Base-by-base conservation (phyloP, 64 coral and sea anemone species). In the Trachythela sp. region DNA sequence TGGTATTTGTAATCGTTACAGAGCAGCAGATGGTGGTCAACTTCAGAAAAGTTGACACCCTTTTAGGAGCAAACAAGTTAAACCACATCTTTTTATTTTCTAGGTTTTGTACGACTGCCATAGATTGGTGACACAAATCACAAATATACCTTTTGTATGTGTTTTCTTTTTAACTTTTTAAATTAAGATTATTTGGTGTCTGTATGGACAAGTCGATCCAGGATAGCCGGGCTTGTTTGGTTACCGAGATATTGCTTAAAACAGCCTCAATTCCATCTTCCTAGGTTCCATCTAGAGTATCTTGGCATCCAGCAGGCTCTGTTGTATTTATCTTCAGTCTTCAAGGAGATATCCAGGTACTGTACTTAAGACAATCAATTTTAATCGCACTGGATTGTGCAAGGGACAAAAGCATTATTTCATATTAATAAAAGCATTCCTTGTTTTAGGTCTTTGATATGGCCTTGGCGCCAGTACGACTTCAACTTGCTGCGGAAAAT, bases 61-160 rank as follows among this genome's bases (percentile, higher is more conserved):
- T 39, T 40, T 24, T 39, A 4, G 8, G 48, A 30, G 0, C 48
- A 75, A 17, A 36, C 80, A 72, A 48, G 33, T 85, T 40, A 5
- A 35, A 84, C 7, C 0, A n/a, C 8, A 56, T 15, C 52, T 13
- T 48, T 68, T 30, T 38, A 68, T 48, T 24, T 87, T 35, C 5
- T 43, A 99, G 96, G 92, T 99, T 89, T 37, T 99, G 20, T 99
- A 99, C 49, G 96, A 99, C 48, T 90, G 92, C 83, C 96, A 99
- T 40, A 91, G 96, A 68, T 70, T 91, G 89, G 88, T 99, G 8
- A 99, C 96, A 8, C 96, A 99, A 59, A 99, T 99, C 89, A 99
- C 91, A 86, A 99, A 94, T 32, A 84, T 91, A 31, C 83, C 48
- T 5, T 36, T 95, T 86, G 96, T 97, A 87, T 86, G 92, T 88